Evolutionary conservation across 2,888 invertebrate genomes (phyloP), one percentile per base, ranked within the genome.

Genomic region (Oconnorella tubifera): DNA sequence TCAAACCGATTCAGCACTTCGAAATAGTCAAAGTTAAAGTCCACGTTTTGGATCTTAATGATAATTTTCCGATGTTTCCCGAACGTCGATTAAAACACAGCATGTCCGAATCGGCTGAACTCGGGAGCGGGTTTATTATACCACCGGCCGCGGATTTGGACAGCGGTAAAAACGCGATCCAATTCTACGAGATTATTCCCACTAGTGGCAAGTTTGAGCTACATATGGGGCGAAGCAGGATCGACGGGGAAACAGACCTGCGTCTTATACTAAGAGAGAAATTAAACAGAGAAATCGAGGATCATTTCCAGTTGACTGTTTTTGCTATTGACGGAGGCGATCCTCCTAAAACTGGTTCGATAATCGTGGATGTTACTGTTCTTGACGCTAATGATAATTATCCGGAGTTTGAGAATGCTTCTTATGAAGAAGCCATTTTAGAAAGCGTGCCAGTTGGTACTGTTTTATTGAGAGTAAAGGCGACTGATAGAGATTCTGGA

Each of bases 371-470:
- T 28, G 53, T 72, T 28, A 56, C 33, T 23, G 66, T 72, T 23
- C 49, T 65, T 31, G 71, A 71, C 63, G 66, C 70, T 31, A 71
- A 71, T 57, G 71, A 71, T 55, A 68, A 71, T 61, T 63, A 56
- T 28, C 71, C 71, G 10, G 63, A 58, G 62, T 71, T 71, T 57
- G 67, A 63, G 23, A 71, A 71, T 59, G 28, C 59, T 49, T 68
- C 71, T 23, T 71, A 70, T 33, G 64, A 67, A 49, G 65, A 67
- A 19, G 65, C 55, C 2, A 56, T 71, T n/a, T 27, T 27, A 28
- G 71, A 71, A 57, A 62, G 66, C 53, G 61, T 64, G 2, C 58
- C 68, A 6, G 33, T 62, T 2, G 64, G 66, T n/a, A 64, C 56
- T 23, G 59, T 59, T 14, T 28, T 71, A 2, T 25, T 65, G 31